phyloP scores from a whole-genome alignment of 2,113 vertebrate genomes.

The Thamnophis sirtalis region DNA sequence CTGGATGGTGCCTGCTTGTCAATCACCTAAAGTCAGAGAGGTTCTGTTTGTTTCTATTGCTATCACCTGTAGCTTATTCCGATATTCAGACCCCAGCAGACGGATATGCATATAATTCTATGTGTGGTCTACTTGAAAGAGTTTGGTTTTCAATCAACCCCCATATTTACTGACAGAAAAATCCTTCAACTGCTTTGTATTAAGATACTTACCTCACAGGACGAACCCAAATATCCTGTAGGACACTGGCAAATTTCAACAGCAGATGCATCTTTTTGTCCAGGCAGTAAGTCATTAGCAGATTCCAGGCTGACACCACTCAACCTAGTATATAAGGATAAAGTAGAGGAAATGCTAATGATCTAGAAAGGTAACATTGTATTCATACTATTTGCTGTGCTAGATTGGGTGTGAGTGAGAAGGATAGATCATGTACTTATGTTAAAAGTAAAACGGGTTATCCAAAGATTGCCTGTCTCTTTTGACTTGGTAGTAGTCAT shows the following conservation, averaged over 20 bases:
- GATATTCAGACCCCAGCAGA: background rate
- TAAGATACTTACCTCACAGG: slow-evolving; percentile 78
- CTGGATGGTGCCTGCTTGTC: background rate
- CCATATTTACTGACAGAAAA: background rate
- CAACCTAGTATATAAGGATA: slow-evolving; percentile 55
- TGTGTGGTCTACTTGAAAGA: background rate
- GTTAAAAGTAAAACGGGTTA: background rate
- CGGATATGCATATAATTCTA: background rate
- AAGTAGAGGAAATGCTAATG: slow-evolving; percentile 7
- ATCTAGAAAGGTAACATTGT: slow-evolving; percentile 7
- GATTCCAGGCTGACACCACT: slow-evolving; percentile 69
- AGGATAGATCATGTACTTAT: background rate
- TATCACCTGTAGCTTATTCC: background rate
- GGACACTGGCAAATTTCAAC: slow-evolving; percentile 83
- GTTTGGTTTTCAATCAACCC: background rate
- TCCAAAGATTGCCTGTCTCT: slow-evolving; percentile 4
- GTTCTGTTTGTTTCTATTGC: background rate
- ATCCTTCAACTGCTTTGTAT: background rate
- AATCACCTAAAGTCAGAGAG: background rate
- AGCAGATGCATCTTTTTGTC: slow-evolving; percentile 56
- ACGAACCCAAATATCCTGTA: slow-evolving; percentile 76
- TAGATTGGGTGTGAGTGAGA: background rate
- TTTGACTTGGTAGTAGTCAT: slow-evolving; percentile 14
- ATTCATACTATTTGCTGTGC: background rate
- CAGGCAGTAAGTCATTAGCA: slow-evolving; percentile 60